Base-by-base conservation (phyloP, 2,888 invertebrate species). In the Sphaerophoria rueppellii region DNA sequence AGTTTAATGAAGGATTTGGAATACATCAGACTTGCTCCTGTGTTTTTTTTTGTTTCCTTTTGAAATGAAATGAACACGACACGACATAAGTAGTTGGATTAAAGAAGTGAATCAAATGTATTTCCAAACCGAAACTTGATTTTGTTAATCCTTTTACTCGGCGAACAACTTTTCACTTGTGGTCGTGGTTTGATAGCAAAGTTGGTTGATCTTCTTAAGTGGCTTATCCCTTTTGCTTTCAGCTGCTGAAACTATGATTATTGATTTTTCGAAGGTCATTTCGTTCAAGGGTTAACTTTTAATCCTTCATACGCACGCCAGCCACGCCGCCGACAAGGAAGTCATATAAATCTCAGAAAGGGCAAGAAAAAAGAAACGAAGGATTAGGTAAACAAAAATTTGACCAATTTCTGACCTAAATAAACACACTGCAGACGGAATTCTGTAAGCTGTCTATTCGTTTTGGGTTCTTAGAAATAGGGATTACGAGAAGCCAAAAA, bases 361-460 rank as follows among this genome's bases (percentile, higher is more conserved):
- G n/a, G 57, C 24, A 32, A 67, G 61, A 57, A 48, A 65, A 61
- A 55, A 73, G 48, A 43, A 37, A 6, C 2, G 46, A 24, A n/a
- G 11, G 7, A 80, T 34, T 67, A 74, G 58, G 52, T 74, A 50
- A 78, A 74, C 78, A 74, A 70, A 81, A 81, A 76, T 76, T 71
- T 12, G 67, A 73, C 69, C 74, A 54, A 82, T 82, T 75, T 82
- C 65, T 82, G 78, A 79, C 82, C 78, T 79, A 75, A 82, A 79
- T 79, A 82, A 78, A 78, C 65, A 82, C 78, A 54, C 43, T 2
- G 24, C 24, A 24, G 24, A 37, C 58, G 54, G 14, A 52, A 37
- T 63, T 48, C 35, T 12, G 32, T 43, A 55, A 60, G 52, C 0
- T 32, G 37, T 14, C 43, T 48, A 34, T 50, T 4, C 12, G 12